Evolutionary conservation across 2,888 invertebrate genomes (phyloP).

Genomic region (Notodonta ziczac): DNA sequence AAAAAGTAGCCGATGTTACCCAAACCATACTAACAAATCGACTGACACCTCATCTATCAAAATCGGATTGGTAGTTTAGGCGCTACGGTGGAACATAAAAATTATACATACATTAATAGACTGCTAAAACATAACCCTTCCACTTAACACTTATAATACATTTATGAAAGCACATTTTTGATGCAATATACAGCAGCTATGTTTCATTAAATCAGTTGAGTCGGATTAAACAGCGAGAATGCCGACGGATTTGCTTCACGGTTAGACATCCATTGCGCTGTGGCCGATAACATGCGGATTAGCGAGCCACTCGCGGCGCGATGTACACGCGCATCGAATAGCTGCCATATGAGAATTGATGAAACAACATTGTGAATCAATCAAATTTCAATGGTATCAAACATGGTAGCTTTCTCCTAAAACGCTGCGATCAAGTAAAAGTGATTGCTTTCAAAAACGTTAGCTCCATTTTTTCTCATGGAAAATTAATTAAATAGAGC

Average conservation of each 20-base stretch:
- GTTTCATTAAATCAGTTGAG: background rate
- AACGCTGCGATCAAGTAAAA: background rate
- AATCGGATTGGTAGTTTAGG: too few relatives aligned
- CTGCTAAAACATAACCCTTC: too few relatives aligned
- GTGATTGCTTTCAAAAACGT: too few relatives aligned
- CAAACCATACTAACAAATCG: too few relatives aligned
- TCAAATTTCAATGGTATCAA: background rate
- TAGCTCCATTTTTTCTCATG: too few relatives aligned
- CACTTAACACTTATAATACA: too few relatives aligned
- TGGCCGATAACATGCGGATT: slow-evolving; percentile 70
- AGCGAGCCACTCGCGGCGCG: slow-evolving; percentile 24
- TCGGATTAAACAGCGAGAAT: slow-evolving; percentile 32
- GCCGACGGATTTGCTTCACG: slow-evolving; percentile 56
- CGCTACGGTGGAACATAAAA: too few relatives aligned
- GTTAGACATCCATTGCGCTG: slow-evolving; percentile 57
- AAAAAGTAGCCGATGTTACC: too few relatives aligned
- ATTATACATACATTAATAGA: too few relatives aligned
- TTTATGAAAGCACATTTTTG: background rate
- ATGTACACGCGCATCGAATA: background rate
- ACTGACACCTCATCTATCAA: too few relatives aligned
- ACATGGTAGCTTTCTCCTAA: background rate
- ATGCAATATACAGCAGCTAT: background rate
- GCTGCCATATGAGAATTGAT: background rate
- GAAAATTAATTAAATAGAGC: too few relatives aligned
- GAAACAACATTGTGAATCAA: background rate